These are phyloP conservation scores for Gila orcuttii DNA, from an alignment of 2,113 vertebrate genomes.

Conservation along the genomic window DNA sequence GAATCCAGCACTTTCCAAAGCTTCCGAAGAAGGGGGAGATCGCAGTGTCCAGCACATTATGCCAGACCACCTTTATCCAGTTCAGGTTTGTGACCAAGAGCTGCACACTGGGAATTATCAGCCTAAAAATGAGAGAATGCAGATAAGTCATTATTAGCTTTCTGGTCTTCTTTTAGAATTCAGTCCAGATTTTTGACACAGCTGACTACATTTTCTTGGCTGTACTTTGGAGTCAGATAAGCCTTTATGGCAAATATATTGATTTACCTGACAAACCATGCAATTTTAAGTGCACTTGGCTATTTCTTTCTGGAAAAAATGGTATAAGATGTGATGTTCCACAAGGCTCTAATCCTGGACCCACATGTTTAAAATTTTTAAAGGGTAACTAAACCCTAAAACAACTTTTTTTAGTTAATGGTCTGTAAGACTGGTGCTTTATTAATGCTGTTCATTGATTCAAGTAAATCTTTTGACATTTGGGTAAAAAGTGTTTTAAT, in stretches of 20 bases:
- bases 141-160: slow-evolving; percentile 3
- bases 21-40: slow-evolving; percentile 65
- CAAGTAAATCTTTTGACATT: too few relatives aligned
- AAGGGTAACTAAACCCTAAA: too few relatives aligned
- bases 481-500: too few relatives aligned
- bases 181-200: background rate
- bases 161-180: background rate
- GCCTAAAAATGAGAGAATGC: slow-evolving; percentile 56
- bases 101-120: slow-evolving; percentile 69
- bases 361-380: background rate
- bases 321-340: background rate
- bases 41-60: slow-evolving; percentile 63
- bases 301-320: background rate
- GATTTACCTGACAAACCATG: slow-evolving; percentile 9
- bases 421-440: too few relatives aligned
- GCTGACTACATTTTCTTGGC: background rate
- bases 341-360: background rate
- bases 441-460: too few relatives aligned
- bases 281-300: background rate
- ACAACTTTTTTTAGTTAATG: too few relatives aligned
- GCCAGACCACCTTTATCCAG: slow-evolving; percentile 68
- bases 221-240: background rate
- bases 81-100: slow-evolving; percentile 70
- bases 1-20: slow-evolving; percentile 60
- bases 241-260: background rate